Percentiles rank a stretch among this genome's conserved stretches.
Conservation (phyloP, 2,888 invertebrate genomes). For the Lasioglossum vierecki region DNA sequence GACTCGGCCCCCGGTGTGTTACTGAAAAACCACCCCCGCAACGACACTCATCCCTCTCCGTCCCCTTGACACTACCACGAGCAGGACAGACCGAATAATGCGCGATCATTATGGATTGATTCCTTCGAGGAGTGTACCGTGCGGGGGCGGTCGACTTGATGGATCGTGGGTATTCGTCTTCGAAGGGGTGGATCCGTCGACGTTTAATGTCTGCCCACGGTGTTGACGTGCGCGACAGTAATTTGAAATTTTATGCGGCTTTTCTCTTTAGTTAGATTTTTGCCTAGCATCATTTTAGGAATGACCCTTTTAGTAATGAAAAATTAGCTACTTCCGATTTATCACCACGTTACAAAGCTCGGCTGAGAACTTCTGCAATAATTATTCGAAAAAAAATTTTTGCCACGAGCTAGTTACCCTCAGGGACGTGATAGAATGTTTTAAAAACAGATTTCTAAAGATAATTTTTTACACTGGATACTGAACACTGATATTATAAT, state of each 20-base stretch:
- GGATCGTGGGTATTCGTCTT: slow-evolving; percentile 25
- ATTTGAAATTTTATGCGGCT: neutral
- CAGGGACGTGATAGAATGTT: no score
- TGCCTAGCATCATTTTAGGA: neutral
- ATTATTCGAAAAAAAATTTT: no score
- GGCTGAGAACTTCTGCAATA: no score
- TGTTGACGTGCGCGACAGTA: neutral
- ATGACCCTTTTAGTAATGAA: neutral
- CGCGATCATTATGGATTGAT: slow-evolving; percentile 20
- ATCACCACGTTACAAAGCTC: no score
- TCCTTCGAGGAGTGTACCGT: neutral
- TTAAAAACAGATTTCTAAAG: no score
- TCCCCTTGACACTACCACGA: neutral
- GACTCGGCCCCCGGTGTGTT: slow-evolving; percentile 1
- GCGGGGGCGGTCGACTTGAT: slow-evolving; percentile 24
- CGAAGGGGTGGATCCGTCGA: neutral
- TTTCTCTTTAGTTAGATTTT: neutral
- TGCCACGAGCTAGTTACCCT: no score
- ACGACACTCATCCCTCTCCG: slow-evolving; percentile 2
- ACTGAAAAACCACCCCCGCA: slow-evolving; percentile 23
- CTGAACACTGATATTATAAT: no score
- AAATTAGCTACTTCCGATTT: no score
- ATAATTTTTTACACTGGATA: no score
- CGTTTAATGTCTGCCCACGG: neutral
- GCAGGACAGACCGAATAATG: slow-evolving; percentile 22